Evolutionary conservation across 1,140 invertebrate genomes (phyloP).

Genomic region (Lordiphosa stackelbergi): DNA sequence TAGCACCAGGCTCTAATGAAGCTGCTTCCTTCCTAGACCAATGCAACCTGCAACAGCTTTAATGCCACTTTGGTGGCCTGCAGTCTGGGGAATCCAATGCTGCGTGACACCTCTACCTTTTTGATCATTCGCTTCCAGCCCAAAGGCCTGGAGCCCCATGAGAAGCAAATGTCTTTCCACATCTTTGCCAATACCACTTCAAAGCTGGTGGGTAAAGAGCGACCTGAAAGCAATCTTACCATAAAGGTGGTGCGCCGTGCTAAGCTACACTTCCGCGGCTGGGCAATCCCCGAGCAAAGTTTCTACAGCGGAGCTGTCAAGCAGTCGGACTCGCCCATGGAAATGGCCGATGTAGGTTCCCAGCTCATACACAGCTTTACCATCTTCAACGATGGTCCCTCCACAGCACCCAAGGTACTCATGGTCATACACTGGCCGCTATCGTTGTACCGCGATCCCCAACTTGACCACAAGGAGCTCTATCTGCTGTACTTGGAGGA

Average conservation of each 20-base stretch:
- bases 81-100: slow-evolving; percentile 92
- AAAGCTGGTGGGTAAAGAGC: slow-evolving; percentile 80
- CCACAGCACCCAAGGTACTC: slow-evolving; percentile 86
- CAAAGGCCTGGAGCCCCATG: slow-evolving; percentile 83
- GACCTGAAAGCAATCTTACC: slow-evolving; percentile 79
- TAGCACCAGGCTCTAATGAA: neutral
- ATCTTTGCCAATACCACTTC: slow-evolving; percentile 94
- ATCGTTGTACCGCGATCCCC: slow-evolving; percentile 88
- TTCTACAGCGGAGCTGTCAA: slow-evolving; percentile 91
- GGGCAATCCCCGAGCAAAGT: slow-evolving; percentile 85
- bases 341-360: slow-evolving; percentile 91
- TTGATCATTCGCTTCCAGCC: slow-evolving; percentile 89
- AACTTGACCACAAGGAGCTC: slow-evolving; percentile 82
- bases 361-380: slow-evolving; percentile 90
- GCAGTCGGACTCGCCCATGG: slow-evolving; percentile 86
- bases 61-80: slow-evolving; percentile 88
- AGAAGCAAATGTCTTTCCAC: slow-evolving; percentile 83
- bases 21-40: slow-evolving; percentile 44
- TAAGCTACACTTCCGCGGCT: slow-evolving; percentile 87
- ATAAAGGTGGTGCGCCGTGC: slow-evolving; percentile 88
- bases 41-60: slow-evolving; percentile 83
- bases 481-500: slow-evolving; percentile 94
- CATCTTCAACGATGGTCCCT: slow-evolving; percentile 91
- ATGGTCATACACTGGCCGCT: slow-evolving; percentile 94
- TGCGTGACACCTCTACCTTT: slow-evolving; percentile 78